Conservation (phyloP, 2,888 invertebrate genomes). For the Eupithecia insigniata region DNA sequence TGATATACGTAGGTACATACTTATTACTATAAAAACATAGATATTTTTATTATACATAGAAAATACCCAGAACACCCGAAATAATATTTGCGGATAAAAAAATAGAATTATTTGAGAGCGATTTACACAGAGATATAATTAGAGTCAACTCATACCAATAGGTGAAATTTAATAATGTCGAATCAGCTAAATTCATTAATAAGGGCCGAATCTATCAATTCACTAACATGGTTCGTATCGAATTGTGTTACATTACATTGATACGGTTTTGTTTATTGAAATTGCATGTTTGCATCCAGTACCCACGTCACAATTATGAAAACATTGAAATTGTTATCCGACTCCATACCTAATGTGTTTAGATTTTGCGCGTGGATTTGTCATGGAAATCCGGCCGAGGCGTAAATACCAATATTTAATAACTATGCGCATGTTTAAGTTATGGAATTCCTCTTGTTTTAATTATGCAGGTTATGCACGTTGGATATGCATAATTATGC, state of each 20-base stretch:
- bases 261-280: constrained; percentile 2
- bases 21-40: too few relatives aligned
- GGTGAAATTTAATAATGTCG: too few relatives aligned
- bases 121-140: too few relatives aligned
- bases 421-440: neutral
- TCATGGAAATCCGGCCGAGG: constrained; percentile 2
- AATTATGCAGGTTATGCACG: too few relatives aligned
- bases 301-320: neutral
- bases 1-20: too few relatives aligned
- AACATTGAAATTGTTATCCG: constrained; percentile 16
- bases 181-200: neutral
- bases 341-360: neutral
- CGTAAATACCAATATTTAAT: neutral
- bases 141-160: too few relatives aligned
- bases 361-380: neutral
- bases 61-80: too few relatives aligned
- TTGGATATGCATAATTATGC: too few relatives aligned
- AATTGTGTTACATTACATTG: neutral
- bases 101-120: too few relatives aligned
- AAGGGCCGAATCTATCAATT: neutral
- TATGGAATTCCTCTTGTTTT: neutral
- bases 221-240: neutral
- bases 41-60: too few relatives aligned
- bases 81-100: too few relatives aligned
- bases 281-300: neutral